Percentiles rank a stretch among this genome's conserved stretches.
Evolutionary conservation across 1,140 invertebrate species (phyloP).

Genomic region (Platyura marginata): DNA sequence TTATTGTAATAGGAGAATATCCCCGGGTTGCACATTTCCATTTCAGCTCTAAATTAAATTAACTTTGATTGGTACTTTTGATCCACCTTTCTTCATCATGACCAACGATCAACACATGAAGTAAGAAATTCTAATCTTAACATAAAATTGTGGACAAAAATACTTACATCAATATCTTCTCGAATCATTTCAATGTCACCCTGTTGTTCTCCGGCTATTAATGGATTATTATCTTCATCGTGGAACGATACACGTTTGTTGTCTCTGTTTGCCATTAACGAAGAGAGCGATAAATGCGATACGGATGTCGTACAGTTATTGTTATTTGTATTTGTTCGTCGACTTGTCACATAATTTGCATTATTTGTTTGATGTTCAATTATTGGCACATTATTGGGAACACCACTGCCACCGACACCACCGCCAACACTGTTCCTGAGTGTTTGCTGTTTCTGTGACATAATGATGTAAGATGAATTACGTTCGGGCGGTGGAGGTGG

Average conservation of each 20-base stretch:
- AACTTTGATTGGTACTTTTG: no score
- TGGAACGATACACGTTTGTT: slow-evolving; percentile 54
- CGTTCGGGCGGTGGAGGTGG: slow-evolving; percentile 56
- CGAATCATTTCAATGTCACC: slow-evolving; percentile 28
- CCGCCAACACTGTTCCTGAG: not conserved
- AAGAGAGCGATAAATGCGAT: not conserved
- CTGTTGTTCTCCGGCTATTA: slow-evolving; percentile 8
- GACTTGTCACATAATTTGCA: not conserved
- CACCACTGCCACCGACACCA: no score
- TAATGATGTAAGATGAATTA: slow-evolving; percentile 62
- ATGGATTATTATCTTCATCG: slow-evolving; percentile 35
- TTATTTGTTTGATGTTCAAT: not conserved
- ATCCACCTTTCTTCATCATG: no score
- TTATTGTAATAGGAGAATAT: no score
- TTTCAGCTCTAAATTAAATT: no score
- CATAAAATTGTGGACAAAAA: no score
- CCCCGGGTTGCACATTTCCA: no score
- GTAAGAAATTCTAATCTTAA: no score
- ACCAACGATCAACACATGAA: no score
- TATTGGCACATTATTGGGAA: slow-evolving; percentile 4
- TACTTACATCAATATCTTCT: slow-evolving; percentile 64
- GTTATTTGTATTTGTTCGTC: slow-evolving; percentile 8
- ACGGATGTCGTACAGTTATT: slow-evolving; percentile 1
- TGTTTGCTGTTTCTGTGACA: slow-evolving; percentile 37
- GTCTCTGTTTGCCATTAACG: slow-evolving; percentile 9